A percentile compares a stretch with the other conserved stretches of the same genome.
phyloP scores from a whole-genome alignment of 2,113 vertebrate species.

The Anoura caudifer region DNA sequence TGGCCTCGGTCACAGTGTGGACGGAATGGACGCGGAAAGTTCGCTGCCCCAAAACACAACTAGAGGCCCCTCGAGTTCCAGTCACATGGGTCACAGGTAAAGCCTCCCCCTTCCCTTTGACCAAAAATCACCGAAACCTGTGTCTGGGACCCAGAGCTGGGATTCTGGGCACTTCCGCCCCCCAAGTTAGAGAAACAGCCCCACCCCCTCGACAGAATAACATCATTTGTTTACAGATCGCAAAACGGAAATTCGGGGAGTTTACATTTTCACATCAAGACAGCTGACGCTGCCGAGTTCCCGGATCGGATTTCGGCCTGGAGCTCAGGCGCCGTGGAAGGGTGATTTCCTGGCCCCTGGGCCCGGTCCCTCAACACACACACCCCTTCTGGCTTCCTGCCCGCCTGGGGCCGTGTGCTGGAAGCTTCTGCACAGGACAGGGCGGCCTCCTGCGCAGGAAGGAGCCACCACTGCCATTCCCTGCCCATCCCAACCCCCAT shows the following conservation, averaged over 20 bases:
- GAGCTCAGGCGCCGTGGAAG: not conserved
- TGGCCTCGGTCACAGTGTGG: too few relatives aligned
- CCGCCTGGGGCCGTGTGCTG: too few relatives aligned
- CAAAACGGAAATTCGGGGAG: not conserved
- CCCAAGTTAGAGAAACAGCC: not conserved
- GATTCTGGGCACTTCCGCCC: not conserved
- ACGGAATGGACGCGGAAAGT: not conserved
- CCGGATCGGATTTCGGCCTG: not conserved
- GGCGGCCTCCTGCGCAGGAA: not conserved
- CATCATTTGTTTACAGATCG: not conserved
- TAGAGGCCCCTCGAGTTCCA: too few relatives aligned
- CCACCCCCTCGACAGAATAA: not conserved
- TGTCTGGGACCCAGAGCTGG: too few relatives aligned
- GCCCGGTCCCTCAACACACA: too few relatives aligned
- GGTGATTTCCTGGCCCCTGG: not conserved
- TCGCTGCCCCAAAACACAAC: not conserved
- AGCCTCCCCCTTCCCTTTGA: too few relatives aligned
- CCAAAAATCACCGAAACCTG: too few relatives aligned
- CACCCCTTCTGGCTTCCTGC: too few relatives aligned
- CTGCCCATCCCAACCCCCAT: too few relatives aligned
- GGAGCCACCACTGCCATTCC: not conserved
- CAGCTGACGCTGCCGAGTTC: not conserved
- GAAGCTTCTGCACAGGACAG: not conserved
- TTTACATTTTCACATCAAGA: not conserved
- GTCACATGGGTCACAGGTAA: too few relatives aligned